A percentile compares a stretch with the other conserved stretches of the same genome.
phyloP scores from a whole-genome alignment of 2,888 invertebrate genomes.

The Drosophila paramelanica region DNA sequence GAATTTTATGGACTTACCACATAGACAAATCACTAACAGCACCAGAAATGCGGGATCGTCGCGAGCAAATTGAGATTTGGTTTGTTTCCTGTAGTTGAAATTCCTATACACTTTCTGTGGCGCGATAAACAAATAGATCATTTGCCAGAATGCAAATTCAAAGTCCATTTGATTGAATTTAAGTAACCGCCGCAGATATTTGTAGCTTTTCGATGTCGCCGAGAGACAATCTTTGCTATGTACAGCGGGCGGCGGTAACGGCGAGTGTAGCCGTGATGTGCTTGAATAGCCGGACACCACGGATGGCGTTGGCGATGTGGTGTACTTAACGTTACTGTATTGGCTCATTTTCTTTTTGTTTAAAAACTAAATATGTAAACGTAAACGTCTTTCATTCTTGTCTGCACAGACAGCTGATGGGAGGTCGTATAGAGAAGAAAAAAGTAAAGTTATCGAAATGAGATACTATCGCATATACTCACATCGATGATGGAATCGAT shows the following conservation, averaged over 20 bases:
- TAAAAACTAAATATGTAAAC: slow-evolving; percentile 57
- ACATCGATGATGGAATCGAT: slow-evolving; percentile 1
- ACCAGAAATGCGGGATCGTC: slow-evolving; percentile 99
- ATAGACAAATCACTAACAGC: slow-evolving; percentile 93
- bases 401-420: slow-evolving; percentile 56
- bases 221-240: slow-evolving; percentile 90
- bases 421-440: slow-evolving; percentile 4
- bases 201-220: slow-evolving; percentile 94
- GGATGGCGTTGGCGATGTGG: slow-evolving; percentile 74
- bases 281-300: slow-evolving; percentile 78
- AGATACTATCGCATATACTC: slow-evolving; percentile 4
- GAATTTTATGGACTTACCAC: slow-evolving; percentile 86
- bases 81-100: slow-evolving; percentile 98
- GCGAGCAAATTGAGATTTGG: slow-evolving; percentile 98
- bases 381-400: slow-evolving; percentile 58
- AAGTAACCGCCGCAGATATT: slow-evolving; percentile 92
- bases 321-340: slow-evolving; percentile 72
- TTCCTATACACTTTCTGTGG: slow-evolving; percentile 99
- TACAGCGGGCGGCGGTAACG: slow-evolving; percentile 89
- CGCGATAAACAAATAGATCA: slow-evolving; percentile 96
- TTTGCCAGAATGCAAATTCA: slow-evolving; percentile 99
- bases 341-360: slow-evolving; percentile 62
- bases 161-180: slow-evolving; percentile 99
- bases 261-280: slow-evolving; percentile 87
- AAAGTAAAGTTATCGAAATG: slow-evolving; percentile 12